phyloP scores from a whole-genome alignment of 2,113 vertebrate species.

The Vidua chalybeata region DNA sequence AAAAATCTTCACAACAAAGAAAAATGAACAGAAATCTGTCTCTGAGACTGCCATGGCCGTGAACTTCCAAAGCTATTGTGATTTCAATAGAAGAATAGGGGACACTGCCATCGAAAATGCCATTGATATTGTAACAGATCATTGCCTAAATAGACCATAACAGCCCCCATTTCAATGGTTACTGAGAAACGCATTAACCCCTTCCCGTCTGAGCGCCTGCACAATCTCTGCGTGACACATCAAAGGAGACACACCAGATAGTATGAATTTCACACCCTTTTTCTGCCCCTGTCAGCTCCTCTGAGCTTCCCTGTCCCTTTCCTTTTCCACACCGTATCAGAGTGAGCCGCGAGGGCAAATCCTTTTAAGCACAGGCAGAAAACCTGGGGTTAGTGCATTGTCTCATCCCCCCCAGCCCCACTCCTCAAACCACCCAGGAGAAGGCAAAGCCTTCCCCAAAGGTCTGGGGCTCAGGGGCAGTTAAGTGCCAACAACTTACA shows the following conservation, averaged over 20 bases:
- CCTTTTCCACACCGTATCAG: slow-evolving; percentile 22
- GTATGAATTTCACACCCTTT: slow-evolving; percentile 38
- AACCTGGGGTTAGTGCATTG: slow-evolving; percentile 25
- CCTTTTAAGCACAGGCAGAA: slow-evolving; percentile 27
- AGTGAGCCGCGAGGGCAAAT: slow-evolving; percentile 16
- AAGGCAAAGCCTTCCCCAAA: not conserved
- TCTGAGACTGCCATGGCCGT: slow-evolving; percentile 28
- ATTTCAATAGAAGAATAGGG: slow-evolving; percentile 65
- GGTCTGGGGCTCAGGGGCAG: not conserved
- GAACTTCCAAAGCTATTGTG: slow-evolving; percentile 68
- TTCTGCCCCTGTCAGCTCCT: slow-evolving; percentile 16
- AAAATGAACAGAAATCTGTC: slow-evolving; percentile 68
- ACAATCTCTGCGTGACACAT: slow-evolving; percentile 56
- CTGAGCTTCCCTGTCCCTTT: not conserved
- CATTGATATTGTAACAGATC: slow-evolving; percentile 70
- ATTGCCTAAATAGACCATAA: slow-evolving; percentile 67
- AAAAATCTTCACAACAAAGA: slow-evolving; percentile 60
- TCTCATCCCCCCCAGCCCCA: not conserved
- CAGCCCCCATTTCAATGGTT: slow-evolving; percentile 56
- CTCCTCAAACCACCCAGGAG: slow-evolving; percentile 43
- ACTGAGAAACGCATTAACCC: slow-evolving; percentile 60
- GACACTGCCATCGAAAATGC: slow-evolving; percentile 54
- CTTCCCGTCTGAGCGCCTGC: slow-evolving; percentile 32
- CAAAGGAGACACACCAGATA: slow-evolving; percentile 51
- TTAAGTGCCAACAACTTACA: not conserved